A percentile compares a stretch with the other conserved stretches of the same genome.
Conservation (phyloP, 2,797 vertebrate genomes). For the Tympanoctomys barrerae region DNA sequence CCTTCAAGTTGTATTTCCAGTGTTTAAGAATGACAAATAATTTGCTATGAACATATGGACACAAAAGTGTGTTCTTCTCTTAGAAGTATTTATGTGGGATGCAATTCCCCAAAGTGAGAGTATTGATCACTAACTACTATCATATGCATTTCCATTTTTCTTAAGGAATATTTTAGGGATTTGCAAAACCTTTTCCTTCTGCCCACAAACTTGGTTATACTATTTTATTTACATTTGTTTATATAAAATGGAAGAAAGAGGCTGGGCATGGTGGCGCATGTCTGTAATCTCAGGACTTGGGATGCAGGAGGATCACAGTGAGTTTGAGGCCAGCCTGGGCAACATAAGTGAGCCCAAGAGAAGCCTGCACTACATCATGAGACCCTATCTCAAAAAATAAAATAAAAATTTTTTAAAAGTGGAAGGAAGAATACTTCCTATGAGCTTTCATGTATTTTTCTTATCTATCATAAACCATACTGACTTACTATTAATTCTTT, state of each 20-base stretch:
- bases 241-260: not conserved
- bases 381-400: not conserved
- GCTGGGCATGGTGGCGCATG: not conserved
- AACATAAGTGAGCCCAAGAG: not conserved
- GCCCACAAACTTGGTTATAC: not conserved
- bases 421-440: not conserved
- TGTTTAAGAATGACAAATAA: slow-evolving; percentile 36
- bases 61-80: not conserved
- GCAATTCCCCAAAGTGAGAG: not conserved
- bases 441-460: slow-evolving; percentile 32
- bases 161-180: not conserved
- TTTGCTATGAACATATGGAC: not conserved
- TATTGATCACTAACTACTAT: not conserved
- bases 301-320: not conserved
- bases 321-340: not conserved
- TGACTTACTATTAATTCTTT: not conserved
- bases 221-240: slow-evolving; percentile 27
- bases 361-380: not conserved
- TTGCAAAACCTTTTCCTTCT: slow-evolving; percentile 10
- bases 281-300: not conserved
- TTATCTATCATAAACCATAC: slow-evolving; percentile 11
- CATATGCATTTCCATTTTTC: not conserved
- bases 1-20: slow-evolving; percentile 40
- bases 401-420: not conserved
- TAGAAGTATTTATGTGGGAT: slow-evolving; percentile 1